Base-by-base conservation (phyloP, 2,888 invertebrate species). In the Syrphus vitripennis region DNA sequence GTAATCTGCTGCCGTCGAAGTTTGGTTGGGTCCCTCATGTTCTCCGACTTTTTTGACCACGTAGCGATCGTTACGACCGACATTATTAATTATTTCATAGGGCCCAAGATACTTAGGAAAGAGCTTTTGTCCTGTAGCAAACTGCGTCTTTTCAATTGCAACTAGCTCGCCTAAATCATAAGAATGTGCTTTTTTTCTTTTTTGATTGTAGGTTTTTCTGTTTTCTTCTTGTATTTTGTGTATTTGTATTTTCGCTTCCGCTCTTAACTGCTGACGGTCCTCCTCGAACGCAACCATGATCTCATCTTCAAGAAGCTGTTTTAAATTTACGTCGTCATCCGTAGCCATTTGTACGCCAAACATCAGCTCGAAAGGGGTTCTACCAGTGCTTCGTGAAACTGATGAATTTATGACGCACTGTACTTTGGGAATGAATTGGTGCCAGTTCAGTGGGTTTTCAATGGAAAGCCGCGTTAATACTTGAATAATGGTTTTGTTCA, bases 211-310 rank as follows among this genome's bases (percentile, higher is more conserved):
- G 0, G n/a, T 31, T 34, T 37, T 67, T 40, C 55, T 53, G 29
- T 83, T 59, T 48, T 81, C 78, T 31, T 70, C 53, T 63, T 81
- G 83, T 37, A 71, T 48, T 67, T 77, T 42, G 9, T 12, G 14
- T 48, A 87, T 88, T 79, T 90, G 88, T 34, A 88, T 83, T 75
- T 50, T 61, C 10, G 82, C 88, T 31, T 63, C 37, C 40, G 48
- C 42, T 24, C 79, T 72, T 16, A 71, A 16, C 29, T 77, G 34
- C n/a, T 76, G 57, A 59, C 79, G 45, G 2, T 81, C 59, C 12
- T 79, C 59, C 37, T 86, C 67, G 48, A 80, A 87, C 12, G 12
- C 10, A 7, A 10, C 9, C 50, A 55, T 21, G 12, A 40, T 57
- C 57, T 87, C 78, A 37, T 71, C 29, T n/a, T 81, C 61, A 7